Evolutionary conservation across 2,797 vertebrate genomes (phyloP).

Genomic region (Hyperoplus lanceolatus): DNA sequence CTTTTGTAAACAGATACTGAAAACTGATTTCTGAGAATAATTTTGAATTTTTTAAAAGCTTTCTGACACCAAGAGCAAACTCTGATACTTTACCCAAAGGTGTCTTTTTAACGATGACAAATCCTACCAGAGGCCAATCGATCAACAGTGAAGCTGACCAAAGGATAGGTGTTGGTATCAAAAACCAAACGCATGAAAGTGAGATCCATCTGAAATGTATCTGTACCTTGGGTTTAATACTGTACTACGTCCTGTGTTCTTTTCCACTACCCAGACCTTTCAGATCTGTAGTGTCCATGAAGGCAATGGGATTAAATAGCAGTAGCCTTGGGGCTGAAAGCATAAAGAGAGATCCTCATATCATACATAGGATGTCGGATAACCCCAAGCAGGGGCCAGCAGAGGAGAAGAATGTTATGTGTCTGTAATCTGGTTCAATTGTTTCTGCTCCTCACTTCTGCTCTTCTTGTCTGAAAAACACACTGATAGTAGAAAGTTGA

Average conservation of each 20-base stretch:
- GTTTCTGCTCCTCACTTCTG: conserved; percentile 30
- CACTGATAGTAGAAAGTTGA: conserved; percentile 48
- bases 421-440: conserved; percentile 20
- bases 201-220: conserved; percentile 45
- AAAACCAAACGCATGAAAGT: conserved; percentile 50
- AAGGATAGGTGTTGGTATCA: conserved; percentile 38
- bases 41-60: conserved; percentile 16
- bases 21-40: conserved; percentile 25
- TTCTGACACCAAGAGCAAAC: conserved; percentile 27
- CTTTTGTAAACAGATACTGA: conserved; percentile 47
- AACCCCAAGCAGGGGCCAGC: conserved; percentile 32
- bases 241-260: conserved; percentile 43
- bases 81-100: conserved; percentile 13
- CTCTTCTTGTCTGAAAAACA: conserved; percentile 43
- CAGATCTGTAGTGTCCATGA: conserved; percentile 48
- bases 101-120: not conserved
- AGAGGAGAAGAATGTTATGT: conserved; percentile 42
- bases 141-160: conserved; percentile 38
- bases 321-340: conserved; percentile 56
- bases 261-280: conserved; percentile 42
- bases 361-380: conserved; percentile 41
- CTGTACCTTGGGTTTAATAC: conserved; percentile 74
- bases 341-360: conserved; percentile 33
- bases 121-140: not conserved
- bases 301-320: conserved; percentile 57